Percentiles rank a stretch among this genome's conserved stretches.
Evolutionary conservation across 2,888 invertebrate species (phyloP).

Genomic region (Trachelus iudaicus): DNA sequence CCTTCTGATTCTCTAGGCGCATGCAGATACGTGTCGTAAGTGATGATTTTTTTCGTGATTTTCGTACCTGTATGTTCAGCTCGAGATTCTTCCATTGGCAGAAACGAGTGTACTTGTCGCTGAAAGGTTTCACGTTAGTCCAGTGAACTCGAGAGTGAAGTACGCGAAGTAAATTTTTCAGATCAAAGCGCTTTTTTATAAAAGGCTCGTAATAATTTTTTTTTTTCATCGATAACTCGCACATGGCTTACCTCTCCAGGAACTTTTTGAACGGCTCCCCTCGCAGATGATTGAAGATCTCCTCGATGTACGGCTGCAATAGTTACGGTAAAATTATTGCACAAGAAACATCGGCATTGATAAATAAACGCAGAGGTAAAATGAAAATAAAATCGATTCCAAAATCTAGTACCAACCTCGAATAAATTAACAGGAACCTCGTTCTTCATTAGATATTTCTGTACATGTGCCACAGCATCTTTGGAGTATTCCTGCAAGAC

Average conservation of each 20-base stretch:
- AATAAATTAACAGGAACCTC: constrained; percentile 97
- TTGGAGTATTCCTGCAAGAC: constrained; percentile 93
- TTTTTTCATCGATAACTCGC: not conserved
- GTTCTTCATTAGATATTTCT: constrained; percentile 96
- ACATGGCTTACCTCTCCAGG: constrained; percentile 88
- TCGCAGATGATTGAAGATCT: constrained; percentile 97
- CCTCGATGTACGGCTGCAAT: constrained; percentile 98
- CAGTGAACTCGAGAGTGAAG: constrained; percentile 16
- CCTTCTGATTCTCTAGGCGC: no score
- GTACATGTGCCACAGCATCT: constrained; percentile 97
- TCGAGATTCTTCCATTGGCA: constrained; percentile 99
- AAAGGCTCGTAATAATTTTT: not conserved
- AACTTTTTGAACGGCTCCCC: constrained; percentile 98
- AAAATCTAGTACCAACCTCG: constrained; percentile 79
- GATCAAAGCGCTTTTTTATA: constrained; percentile 7
- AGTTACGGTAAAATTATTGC: not conserved
- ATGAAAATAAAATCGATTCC: not conserved
- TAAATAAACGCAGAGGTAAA: not conserved
- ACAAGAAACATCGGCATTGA: not conserved
- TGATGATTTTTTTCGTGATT: constrained; percentile 6
- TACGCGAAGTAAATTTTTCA: constrained; percentile 10
- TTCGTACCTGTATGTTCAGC: constrained; percentile 92
- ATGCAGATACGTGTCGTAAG: not conserved
- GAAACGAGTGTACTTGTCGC: constrained; percentile 99
- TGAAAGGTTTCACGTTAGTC: constrained; percentile 67